Base-by-base conservation (phyloP, 2,797 vertebrate genomes). In the Aldrovandia affinis region DNA sequence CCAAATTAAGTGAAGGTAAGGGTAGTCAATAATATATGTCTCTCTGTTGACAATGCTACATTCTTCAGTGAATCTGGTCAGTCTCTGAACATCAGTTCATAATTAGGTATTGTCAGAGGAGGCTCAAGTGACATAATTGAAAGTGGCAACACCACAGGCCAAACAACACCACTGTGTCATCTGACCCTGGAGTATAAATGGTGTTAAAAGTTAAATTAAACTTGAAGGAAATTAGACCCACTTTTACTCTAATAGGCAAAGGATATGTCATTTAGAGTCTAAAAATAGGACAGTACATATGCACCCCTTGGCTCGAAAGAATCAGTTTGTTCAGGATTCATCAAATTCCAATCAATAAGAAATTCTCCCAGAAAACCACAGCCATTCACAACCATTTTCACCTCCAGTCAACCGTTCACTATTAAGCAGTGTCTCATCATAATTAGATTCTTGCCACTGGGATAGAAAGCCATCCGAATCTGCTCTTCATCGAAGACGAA, bases 341-440 rank as follows among this genome's bases (percentile, higher is more conserved):
- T 61, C 63, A 65, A 30, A 65, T 33, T 65, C 14, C 63, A 65
- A 65, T 65, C 63, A 65, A 65, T 65, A 65, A 14, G 18, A 70
- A 70, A 70, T 70, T 70, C 68, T 70, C 68, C 33, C 68, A 36
- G 36, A 70, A 70, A 70, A 39, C 20, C 36, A 36, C 10, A 22
- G 36, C 33, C 33, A 70, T 70, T 70, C 68, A 39, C 68, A 70
- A 39, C 68, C 68, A 70, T 70, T 70, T 70, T 70, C 68, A 70
- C 68, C 68, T 70, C 68, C 68, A 70, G 68, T 33, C 68, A 42
- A 70, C 33, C 68, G 39, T 70, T 70, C 68, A 70, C 68, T 70
- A 70, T 36, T 70, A 70, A 70, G 68, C 68, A 70, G 68, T 70
- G 68, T 70, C 68, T 70, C 68, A 39, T 70, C 68, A 70, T 70